phyloP scores from a whole-genome alignment of 2,888 invertebrate genomes.

The Agonopterix alstromeriana region DNA sequence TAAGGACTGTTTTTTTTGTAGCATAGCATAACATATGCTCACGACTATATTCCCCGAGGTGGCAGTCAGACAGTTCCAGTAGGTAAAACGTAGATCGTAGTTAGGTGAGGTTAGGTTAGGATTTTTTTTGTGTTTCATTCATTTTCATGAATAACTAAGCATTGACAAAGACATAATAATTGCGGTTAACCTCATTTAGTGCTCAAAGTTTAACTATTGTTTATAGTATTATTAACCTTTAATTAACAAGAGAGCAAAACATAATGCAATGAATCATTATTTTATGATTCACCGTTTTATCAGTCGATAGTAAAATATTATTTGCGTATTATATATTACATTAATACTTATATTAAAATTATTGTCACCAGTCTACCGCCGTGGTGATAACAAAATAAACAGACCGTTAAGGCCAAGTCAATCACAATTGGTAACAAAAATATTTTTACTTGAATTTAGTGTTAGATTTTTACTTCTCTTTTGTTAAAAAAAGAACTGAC shows the following conservation, averaged over 20 bases:
- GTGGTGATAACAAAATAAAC: constrained; percentile 31
- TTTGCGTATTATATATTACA: constrained; percentile 21
- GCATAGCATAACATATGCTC: too few species aligned
- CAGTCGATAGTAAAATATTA: constrained; percentile 29
- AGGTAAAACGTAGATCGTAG: too few species aligned
- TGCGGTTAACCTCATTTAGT: not conserved
- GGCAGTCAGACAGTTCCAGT: too few species aligned
- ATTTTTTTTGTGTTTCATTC: too few species aligned
- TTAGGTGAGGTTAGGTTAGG: too few species aligned
- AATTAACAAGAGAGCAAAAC: not conserved
- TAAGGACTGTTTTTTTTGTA: too few species aligned
- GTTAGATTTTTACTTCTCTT: too few species aligned
- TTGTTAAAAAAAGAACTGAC: not conserved
- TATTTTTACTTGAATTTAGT: too few species aligned
- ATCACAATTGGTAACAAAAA: not conserved
- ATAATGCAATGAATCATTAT: constrained; percentile 33
- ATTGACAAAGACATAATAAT: too few species aligned
- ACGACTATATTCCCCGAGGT: too few species aligned
- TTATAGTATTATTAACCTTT: not conserved
- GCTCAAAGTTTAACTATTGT: not conserved
- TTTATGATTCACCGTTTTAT: constrained; percentile 39
- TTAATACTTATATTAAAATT: constrained; percentile 14
- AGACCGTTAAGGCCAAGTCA: not conserved
- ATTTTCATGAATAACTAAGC: too few species aligned
- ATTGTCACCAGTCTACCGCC: constrained; percentile 25